A percentile compares a stretch with the other conserved stretches of the same genome.
Conservation (phyloP, 2,888 invertebrate species). For the Oxystoma pomonae region DNA sequence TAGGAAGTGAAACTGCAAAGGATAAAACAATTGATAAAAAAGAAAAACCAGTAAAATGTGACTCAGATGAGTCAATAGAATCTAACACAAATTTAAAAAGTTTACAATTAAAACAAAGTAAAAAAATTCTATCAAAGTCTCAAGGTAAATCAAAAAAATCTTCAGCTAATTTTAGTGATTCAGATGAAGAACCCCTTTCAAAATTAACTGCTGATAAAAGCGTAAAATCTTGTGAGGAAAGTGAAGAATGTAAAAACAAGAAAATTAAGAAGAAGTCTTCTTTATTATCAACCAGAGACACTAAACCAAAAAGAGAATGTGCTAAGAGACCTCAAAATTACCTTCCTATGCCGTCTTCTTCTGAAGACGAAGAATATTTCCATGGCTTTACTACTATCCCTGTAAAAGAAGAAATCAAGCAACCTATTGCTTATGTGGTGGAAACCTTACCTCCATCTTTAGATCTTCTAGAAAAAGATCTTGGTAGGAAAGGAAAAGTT, state of each 20-base stretch:
- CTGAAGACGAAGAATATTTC: constrained; percentile 49
- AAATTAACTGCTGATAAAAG: constrained; percentile 47
- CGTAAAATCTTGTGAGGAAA: constrained; percentile 19
- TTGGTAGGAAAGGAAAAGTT: constrained; percentile 47
- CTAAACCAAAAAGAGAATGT: constrained; percentile 44
- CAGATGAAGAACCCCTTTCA: constrained; percentile 63
- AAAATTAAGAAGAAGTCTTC: constrained; percentile 13
- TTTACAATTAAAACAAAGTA: constrained; percentile 27
- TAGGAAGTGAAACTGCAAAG: background rate
- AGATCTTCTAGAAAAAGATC: constrained; percentile 44
- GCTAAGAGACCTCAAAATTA: constrained; percentile 45
- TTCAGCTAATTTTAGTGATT: constrained; percentile 51
- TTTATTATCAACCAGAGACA: constrained; percentile 15
- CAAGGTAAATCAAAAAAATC: constrained; percentile 29
- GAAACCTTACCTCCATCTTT: constrained; percentile 33
- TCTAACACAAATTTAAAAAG: constrained; percentile 33
- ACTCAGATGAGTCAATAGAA: constrained; percentile 34
- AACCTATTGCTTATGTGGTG: constrained; percentile 15
- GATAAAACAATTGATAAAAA: constrained; percentile 4
- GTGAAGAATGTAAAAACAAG: constrained; percentile 12
- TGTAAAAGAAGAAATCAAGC: constrained; percentile 21
- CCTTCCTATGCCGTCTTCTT: constrained; percentile 41
- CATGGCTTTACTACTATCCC: constrained; percentile 37
- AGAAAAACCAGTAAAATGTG: too few relatives aligned
- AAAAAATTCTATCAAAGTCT: constrained; percentile 31